Base-by-base conservation (phyloP, 1,140 invertebrate genomes). In the Microplitis mediator region DNA sequence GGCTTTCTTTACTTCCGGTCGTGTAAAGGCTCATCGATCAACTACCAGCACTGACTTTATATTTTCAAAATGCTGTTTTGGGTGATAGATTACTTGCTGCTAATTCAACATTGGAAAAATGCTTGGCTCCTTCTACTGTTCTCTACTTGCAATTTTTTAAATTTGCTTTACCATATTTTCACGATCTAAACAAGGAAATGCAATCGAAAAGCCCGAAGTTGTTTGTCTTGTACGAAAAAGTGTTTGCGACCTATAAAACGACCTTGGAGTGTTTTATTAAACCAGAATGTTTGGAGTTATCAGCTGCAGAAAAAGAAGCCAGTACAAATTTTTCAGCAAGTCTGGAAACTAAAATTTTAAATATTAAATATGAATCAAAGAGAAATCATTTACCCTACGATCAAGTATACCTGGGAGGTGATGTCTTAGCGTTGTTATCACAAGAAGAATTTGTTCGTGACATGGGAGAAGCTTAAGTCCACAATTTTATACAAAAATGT, bases 221-320 rank as follows among this genome's bases (percentile, higher is more conserved):
- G 52, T 51, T 73, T 69, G 31, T 67, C 23, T 56, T 78, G 4
- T 73, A 74, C 34, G 64, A 63, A 34, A 71, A 65, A 51, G 73
- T 74, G 1, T 50, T 23, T 34, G 35, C 64, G 9, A 63, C 62
- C 13, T 75, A 72, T 39, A 74, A 76, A 56, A 61, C 73, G 3
- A 61, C 75, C 39, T 61, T 78, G 8, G 70, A 73, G 39, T 77
- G 72, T 58, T 77, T 61, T 36, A 66, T 77, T 11, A 75, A 77
- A 63, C 35, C 72, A 3, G 60, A 77, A 32, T 62, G 62, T 69
- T 16, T 72, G 16, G 65, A 36, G 45, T 52, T 45, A 11, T 50
- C n/a, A 8, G 58, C 36, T 52, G 3, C 66, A 32, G 36, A 70
- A 72, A 62, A 54, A 35, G 51, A 51, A 35, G n/a, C 13, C 4